phyloP scores from a whole-genome alignment of 2,888 invertebrate species.

The Conchocele bisecta region DNA sequence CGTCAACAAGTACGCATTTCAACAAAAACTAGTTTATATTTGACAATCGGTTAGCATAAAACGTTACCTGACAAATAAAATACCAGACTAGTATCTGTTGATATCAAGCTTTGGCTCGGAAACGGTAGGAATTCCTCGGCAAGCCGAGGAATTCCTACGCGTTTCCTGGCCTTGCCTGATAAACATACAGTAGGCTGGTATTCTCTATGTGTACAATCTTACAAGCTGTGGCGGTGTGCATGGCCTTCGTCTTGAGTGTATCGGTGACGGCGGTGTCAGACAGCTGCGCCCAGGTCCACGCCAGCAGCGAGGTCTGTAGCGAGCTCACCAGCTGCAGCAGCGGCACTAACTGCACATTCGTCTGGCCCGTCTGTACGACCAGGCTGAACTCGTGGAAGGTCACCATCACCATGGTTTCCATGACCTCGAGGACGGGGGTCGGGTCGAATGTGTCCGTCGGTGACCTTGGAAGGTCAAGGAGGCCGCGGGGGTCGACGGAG shows the following conservation, averaged over 20 bases:
- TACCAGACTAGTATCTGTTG: too few relatives aligned
- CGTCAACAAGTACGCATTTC: too few relatives aligned
- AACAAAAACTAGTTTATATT: too few relatives aligned
- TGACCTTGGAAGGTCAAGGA: conserved; percentile 77
- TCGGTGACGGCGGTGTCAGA: conserved; percentile 59
- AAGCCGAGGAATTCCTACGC: too few relatives aligned
- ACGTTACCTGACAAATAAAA: too few relatives aligned
- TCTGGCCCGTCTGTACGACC: conserved; percentile 61
- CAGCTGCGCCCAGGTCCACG: conserved; percentile 79
- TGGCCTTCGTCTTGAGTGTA: conserved; percentile 47
- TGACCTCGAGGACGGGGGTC: conserved; percentile 74
- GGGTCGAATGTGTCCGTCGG: conserved; percentile 70
- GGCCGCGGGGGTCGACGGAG: conserved; percentile 79
- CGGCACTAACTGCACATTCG: conserved; percentile 74
- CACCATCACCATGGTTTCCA: conserved; percentile 80
- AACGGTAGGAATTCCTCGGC: too few relatives aligned
- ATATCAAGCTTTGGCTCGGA: too few relatives aligned
- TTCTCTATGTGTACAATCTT: too few relatives aligned
- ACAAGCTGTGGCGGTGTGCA: conserved; percentile 57
- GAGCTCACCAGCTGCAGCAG: conserved; percentile 79
- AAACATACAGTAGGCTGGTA: too few relatives aligned
- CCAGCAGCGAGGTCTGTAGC: conserved; percentile 78
- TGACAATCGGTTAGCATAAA: too few relatives aligned
- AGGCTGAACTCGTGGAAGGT: conserved; percentile 75
- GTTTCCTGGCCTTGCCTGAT: too few relatives aligned